These are phyloP conservation scores for Drosophila paranaensis DNA, from an alignment of 2,888 invertebrate species.

Conservation along the genomic window DNA sequence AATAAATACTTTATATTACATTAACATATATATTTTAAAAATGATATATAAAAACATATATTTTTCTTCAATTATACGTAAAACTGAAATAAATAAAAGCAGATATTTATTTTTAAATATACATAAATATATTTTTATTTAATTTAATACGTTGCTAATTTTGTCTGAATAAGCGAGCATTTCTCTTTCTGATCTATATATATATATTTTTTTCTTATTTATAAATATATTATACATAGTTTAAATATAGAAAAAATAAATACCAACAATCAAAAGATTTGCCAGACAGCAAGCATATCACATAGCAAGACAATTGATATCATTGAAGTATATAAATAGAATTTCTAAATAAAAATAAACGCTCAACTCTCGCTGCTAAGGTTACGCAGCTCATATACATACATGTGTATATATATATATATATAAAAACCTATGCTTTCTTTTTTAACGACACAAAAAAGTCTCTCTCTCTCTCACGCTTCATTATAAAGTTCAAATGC, in stretches of 20 bases:
- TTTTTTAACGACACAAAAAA: neutral
- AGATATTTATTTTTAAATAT: neutral
- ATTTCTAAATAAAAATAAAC: neutral
- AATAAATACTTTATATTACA: neutral
- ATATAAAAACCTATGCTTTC: neutral
- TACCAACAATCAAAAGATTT: neutral
- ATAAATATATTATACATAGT: neutral
- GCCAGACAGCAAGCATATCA: neutral
- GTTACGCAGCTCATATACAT: neutral
- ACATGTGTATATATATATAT: neutral
- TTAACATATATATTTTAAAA: no score
- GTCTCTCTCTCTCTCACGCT: neutral
- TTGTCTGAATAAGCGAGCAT: neutral
- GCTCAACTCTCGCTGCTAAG: neutral
- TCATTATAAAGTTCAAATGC: conserved; percentile 24
- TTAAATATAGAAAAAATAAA: neutral
- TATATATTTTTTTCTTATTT: neutral
- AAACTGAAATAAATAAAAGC: no score
- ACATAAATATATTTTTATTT: no score
- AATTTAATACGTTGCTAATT: no score
- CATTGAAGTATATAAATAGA: neutral
- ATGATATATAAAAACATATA: no score
- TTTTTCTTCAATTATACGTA: neutral
- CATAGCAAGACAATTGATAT: neutral
- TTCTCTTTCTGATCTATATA: neutral